Evolutionary conservation across 2,888 invertebrate genomes (phyloP), one percentile per base, ranked within the genome.

Genomic region (Hypsopygia costalis): DNA sequence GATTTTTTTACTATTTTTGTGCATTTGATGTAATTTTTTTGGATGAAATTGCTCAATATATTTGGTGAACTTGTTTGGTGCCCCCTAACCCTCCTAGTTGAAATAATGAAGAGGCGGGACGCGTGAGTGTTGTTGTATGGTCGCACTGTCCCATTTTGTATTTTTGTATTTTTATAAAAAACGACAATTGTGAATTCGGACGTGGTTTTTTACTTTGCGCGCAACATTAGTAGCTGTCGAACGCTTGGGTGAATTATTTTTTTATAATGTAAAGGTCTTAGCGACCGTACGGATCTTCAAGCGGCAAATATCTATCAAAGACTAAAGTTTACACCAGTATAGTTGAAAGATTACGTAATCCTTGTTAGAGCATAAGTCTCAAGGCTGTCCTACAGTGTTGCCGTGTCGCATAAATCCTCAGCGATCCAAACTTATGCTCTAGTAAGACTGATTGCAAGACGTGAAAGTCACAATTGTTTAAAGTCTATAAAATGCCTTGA

Each of bases 111-210:
- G 66, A 66, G 76, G 71, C 71, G 75, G 78, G 77, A 72, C 72
- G 79, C 70, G 78, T 80, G 81, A 70, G 63, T 75, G 65, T 58
- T 69, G 62, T 56, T 66, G 76, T 70, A 51, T 77, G 76, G 73
- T 82, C 75, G 83, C 86, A 81, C 81, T 85, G 85, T 87, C 86
- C 87, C 87, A 80, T 87, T 87, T 87, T 87, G 87, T 87, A 87
- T 86, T 87, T 87, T 87, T 87, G 83, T 87, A 87, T 87, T 87
- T 87, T 87, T 87, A 87, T 87, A 87, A 85, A 78, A 74, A 83
- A 81, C 70, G 69, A 79, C 72, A 78, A 78, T 80, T 75, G 79
- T 74, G 80, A 76, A 86, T 85, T 85, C 80, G 81, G 76, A 79
- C 69, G 83, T 82, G 78, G 66, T 80, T 77, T 77, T 81, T 80